Base-by-base conservation (phyloP, 2,888 invertebrate genomes). In the Morpho achilles region DNA sequence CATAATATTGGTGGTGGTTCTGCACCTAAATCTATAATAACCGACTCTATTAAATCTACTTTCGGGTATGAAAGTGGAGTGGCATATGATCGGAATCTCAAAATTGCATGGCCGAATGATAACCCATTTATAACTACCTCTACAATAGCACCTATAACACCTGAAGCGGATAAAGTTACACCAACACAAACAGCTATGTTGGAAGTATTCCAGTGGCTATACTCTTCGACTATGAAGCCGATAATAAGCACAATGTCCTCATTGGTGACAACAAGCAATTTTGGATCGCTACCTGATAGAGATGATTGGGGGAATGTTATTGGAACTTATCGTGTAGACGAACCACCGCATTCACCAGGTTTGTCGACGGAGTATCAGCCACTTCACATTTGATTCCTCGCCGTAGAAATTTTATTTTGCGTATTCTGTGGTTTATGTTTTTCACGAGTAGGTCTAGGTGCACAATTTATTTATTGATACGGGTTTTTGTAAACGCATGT, bases 291-390 rank as follows among this genome's bases (percentile, higher is more conserved):
- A 63, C 70, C 79, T 61, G 82, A 82, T 77, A 87, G 72, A 80
- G 88, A 89, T 65, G 88, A 87, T 66, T 90, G 89, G 89, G 87
- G 84, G 62, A 88, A 87, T 84, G 84, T 75, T 77, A 77, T 89
- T 64, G 87, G 88, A 77, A 87, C 83, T 65, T 90, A 90, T 77
- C 90, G 90, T 63, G 89, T 90, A 76, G 90, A 90, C 76, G 90
- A 90, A 84, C 90, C 90, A 71, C 90, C 90, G 68, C 90, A 90
- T 78, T 82, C 77, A 75, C 81, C 90, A 90, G 90, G 90, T 87
- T 90, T 80, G 92, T 91, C 80, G 87, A 84, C 75, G 85, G 85
- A 87, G 82, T 84, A 82, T 80, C 82, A 80, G 77, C 76, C 75
- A 76, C 76, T 77, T 77, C 79, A 76, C 76, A 67, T 79, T 79